Evolutionary conservation across 2,113 vertebrate genomes (phyloP).

Genomic region (Cheirogaleus medius): DNA sequence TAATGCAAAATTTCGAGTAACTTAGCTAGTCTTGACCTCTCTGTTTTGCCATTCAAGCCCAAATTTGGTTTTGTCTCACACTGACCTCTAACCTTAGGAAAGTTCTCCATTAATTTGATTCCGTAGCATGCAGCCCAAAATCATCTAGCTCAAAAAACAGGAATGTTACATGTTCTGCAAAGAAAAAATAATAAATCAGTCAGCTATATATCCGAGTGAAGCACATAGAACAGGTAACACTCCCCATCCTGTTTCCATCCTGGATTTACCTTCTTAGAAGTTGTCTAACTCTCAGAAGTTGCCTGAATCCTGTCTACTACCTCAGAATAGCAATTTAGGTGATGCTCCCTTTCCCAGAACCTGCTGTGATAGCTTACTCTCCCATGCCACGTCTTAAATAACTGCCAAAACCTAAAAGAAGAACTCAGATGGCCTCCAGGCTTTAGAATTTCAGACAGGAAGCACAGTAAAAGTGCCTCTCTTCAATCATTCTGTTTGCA

Average conservation of each 20-base stretch:
- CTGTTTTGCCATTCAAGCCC: not conserved
- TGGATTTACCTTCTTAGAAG: not conserved
- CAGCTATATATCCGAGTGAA: not conserved
- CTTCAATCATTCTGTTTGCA: constrained; percentile 34
- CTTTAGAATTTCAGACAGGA: constrained; percentile 31
- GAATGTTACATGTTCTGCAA: not conserved
- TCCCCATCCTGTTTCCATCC: not conserved
- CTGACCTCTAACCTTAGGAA: not conserved
- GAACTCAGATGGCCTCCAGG: not conserved
- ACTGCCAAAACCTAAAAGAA: constrained; percentile 46
- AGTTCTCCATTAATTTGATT: not conserved
- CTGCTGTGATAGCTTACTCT: not conserved
- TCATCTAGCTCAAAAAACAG: not conserved
- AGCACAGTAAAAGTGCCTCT: not conserved
- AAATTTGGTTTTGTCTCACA: not conserved
- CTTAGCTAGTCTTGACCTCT: not conserved
- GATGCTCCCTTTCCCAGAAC: not conserved
- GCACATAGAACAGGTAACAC: not conserved
- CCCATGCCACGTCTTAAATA: not conserved
- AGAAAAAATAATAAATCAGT: not conserved
- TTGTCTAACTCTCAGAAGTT: constrained; percentile 7
- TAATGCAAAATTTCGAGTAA: not conserved
- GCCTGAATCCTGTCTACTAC: not conserved
- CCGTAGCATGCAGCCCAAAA: not conserved
- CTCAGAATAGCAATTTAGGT: constrained; percentile 25